Conservation (phyloP, 1,140 invertebrate genomes). For the Camponotus vicinus region DNA sequence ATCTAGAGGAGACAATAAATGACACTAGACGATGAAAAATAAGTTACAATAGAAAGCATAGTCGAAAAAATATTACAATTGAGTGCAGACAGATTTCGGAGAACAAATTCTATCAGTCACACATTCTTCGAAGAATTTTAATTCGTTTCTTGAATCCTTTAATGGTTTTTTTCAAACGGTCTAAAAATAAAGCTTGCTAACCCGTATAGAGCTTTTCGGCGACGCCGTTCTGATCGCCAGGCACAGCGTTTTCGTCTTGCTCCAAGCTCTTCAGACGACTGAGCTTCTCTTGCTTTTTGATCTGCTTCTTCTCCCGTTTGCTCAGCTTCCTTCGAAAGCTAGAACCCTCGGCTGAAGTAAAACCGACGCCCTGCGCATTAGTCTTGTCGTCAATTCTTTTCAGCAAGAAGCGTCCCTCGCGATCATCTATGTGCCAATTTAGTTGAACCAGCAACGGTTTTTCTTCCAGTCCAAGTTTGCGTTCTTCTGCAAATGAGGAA, state of each 20-base stretch:
- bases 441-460: conserved; percentile 98
- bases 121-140: neutral
- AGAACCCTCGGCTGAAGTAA: conserved; percentile 87
- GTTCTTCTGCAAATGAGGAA: conserved; percentile 90
- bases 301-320: conserved; percentile 99
- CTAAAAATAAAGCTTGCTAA: conserved; percentile 77
- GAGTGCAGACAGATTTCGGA: neutral
- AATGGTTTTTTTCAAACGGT: neutral
- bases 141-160: neutral
- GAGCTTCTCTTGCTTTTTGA: conserved; percentile 98
- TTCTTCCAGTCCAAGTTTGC: conserved; percentile 95
- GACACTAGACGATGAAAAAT: neutral
- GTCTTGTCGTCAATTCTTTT: conserved; percentile 94
- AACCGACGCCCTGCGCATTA: conserved; percentile 87
- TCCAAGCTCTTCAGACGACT: conserved; percentile 91
- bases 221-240: conserved; percentile 94
- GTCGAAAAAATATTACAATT: neutral
- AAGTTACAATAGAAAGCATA: neutral
- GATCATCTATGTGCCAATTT: conserved; percentile 99
- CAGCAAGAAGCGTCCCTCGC: conserved; percentile 98
- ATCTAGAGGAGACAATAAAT: neutral
- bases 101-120: neutral
- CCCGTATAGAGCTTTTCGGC: conserved; percentile 97
- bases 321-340: conserved; percentile 96
- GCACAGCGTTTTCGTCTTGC: conserved; percentile 89